Evolutionary conservation across 2,113 vertebrate genomes (phyloP).

Genomic region (Cichladusa arquata): DNA sequence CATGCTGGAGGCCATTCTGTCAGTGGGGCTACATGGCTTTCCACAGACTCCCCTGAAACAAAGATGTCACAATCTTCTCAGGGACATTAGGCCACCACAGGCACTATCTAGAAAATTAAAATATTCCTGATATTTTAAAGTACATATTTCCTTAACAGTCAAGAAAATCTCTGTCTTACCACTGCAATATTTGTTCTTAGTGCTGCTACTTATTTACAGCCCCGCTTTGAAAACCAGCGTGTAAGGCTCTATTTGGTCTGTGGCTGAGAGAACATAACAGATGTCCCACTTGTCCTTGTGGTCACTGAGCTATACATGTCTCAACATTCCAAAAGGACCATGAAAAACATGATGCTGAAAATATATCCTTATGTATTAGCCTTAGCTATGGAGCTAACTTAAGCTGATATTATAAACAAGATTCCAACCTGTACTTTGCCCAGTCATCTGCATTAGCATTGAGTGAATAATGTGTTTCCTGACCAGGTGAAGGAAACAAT

Average conservation of each 20-base stretch:
- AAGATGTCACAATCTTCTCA: background rate
- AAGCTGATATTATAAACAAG: constrained; percentile 12
- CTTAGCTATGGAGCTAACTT: constrained; percentile 18
- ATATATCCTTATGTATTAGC: constrained; percentile 15
- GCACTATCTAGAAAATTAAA: background rate
- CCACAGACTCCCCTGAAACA: background rate
- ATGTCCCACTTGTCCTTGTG: background rate
- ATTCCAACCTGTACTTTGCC: constrained; percentile 24
- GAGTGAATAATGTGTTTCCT: background rate
- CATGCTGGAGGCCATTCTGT: background rate
- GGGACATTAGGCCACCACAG: background rate
- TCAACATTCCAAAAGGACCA: background rate
- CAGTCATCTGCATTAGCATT: background rate
- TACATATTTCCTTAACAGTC: background rate
- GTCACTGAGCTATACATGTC: background rate
- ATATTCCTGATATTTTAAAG: background rate
- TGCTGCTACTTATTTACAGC: background rate
- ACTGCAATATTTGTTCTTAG: background rate
- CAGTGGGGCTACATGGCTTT: background rate
- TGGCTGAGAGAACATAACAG: background rate
- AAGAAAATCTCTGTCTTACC: background rate
- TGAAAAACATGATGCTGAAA: constrained; percentile 40
- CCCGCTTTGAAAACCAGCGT: background rate
- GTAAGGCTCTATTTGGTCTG: background rate
- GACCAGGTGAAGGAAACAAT: constrained; percentile 87